phyloP scores from a whole-genome alignment of 1,140 invertebrate species.

The Melitaea cinxia region DNA sequence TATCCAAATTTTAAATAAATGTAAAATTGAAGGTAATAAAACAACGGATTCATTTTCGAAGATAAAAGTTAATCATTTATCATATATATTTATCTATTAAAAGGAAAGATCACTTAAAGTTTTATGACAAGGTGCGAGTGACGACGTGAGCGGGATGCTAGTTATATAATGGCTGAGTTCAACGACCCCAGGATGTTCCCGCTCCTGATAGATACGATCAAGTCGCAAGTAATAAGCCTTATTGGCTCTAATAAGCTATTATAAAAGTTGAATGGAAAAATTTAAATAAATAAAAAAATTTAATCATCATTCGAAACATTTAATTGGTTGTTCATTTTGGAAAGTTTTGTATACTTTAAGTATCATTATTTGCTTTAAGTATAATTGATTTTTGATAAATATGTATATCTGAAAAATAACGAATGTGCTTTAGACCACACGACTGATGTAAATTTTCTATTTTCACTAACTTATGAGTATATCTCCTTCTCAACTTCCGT shows the following conservation, averaged over 20 bases:
- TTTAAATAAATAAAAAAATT: neutral
- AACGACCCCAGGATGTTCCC: constrained; percentile 56
- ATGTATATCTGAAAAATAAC: no score
- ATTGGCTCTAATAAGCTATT: constrained; percentile 23
- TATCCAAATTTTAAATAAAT: no score
- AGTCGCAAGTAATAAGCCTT: constrained; percentile 30
- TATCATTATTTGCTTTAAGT: no score
- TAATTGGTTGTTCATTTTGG: no score
- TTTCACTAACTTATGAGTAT: no score
- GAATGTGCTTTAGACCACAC: no score
- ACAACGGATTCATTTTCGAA: neutral
- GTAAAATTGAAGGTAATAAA: no score
- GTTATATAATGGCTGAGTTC: constrained; percentile 48
- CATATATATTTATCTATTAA: constrained; percentile 24
- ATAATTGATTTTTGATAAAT: no score
- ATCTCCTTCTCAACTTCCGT: no score
- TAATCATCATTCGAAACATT: no score
- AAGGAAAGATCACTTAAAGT: constrained; percentile 31
- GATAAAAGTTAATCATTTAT: neutral
- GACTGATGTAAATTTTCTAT: no score
- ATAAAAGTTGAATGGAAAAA: neutral
- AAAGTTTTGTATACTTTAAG: no score
- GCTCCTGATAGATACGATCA: constrained; percentile 41
- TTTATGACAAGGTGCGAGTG: constrained; percentile 27
- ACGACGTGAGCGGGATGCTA: constrained; percentile 39